These are phyloP conservation scores for Psephotus haematonotus DNA, from an alignment of 2,113 vertebrate genomes.

Conservation along the genomic window DNA sequence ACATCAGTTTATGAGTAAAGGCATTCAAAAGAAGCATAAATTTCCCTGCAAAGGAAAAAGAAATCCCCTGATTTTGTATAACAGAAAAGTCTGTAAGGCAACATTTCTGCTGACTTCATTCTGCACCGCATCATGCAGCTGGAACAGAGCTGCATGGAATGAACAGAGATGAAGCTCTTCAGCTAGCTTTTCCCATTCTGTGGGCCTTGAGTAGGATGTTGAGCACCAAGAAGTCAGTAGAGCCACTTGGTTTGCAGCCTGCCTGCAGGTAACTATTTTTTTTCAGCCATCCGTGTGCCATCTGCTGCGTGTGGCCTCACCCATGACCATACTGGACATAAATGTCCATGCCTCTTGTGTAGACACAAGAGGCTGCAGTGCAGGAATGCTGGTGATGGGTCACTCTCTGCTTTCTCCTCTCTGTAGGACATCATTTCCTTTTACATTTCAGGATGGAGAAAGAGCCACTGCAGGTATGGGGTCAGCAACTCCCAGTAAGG, in stretches of 20 bases:
- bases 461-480: not conserved
- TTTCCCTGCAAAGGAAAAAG: not conserved
- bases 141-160: not conserved
- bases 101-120: not conserved
- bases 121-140: not conserved
- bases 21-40: not conserved
- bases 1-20: not conserved
- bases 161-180: not conserved
- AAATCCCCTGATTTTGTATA: not conserved
- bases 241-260: not conserved
- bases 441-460: not conserved
- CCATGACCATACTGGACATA: not conserved
- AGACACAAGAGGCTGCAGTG: not conserved
- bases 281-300: rapidly evolving
- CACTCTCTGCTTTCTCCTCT: not conserved
- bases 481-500: not conserved
- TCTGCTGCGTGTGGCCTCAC: not conserved
- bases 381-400: not conserved
- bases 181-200: not conserved
- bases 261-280: not conserved
- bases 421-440: rapidly evolving
- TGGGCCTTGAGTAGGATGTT: not conserved
- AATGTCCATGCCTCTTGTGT: not conserved
- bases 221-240: not conserved
- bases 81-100: not conserved